These are phyloP conservation scores for Hypomesus transpacificus DNA, from an alignment of 2,113 vertebrate species.

Conservation along the genomic window DNA sequence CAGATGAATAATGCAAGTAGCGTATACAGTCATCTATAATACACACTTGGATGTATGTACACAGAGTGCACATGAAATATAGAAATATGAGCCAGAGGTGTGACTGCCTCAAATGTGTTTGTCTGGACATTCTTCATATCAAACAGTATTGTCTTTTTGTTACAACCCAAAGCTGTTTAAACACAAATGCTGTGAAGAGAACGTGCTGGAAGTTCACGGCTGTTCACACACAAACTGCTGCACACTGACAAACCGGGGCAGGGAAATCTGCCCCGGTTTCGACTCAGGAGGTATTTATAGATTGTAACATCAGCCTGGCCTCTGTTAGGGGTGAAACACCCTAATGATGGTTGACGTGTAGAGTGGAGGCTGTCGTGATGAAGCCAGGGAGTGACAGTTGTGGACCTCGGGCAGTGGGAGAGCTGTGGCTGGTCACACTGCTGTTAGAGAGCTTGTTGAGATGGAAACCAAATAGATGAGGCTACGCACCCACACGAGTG, in stretches of 20 bases:
- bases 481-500: background rate
- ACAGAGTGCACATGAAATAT: background rate
- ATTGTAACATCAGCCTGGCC: background rate
- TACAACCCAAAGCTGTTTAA: background rate
- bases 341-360: conserved; percentile 40
- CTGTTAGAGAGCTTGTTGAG: background rate
- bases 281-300: background rate
- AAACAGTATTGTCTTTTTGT: background rate
- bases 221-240: background rate
- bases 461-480: background rate
- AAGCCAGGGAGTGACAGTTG: conserved; percentile 46
- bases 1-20: conserved; percentile 57
- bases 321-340: background rate
- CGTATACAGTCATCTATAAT: conserved; percentile 56
- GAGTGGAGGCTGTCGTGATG: conserved; percentile 28
- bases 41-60: conserved; percentile 19
- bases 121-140: background rate
- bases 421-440: conserved; percentile 17
- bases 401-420: conserved; percentile 35
- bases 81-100: background rate
- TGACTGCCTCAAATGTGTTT: background rate
- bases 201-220: background rate
- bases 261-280: background rate
- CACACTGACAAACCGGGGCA: background rate
- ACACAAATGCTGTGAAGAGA: background rate